Evolutionary conservation across 30 jellyfish, hydroid and myxozoan species (phyloP).

Genomic region (Phacellophora camtschatica): DNA sequence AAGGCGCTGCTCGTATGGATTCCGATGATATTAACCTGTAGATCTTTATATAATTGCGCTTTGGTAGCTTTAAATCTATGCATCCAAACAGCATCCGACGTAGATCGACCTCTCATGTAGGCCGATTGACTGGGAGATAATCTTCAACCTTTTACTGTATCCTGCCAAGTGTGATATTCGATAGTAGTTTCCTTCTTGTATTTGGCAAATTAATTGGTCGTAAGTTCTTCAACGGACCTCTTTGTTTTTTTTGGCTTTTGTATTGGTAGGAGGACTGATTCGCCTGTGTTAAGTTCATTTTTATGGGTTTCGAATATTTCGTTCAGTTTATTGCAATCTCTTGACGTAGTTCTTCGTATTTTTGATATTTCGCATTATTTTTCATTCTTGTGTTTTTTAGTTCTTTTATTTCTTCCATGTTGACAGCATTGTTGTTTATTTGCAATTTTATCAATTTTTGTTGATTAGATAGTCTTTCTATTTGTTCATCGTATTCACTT

Average conservation of each 20-base stretch:
- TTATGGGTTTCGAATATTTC: constrained; percentile 37
- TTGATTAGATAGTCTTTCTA: constrained; percentile 3
- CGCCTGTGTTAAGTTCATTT: constrained; percentile 33
- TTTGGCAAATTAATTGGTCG: constrained; percentile 20
- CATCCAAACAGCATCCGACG: constrained; percentile 26
- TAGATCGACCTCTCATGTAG: constrained; percentile 28
- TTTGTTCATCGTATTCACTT: constrained; percentile 11
- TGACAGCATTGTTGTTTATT: constrained; percentile 2
- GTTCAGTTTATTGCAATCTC: constrained; percentile 9
- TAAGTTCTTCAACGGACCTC: constrained; percentile 17
- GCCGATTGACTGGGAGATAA: constrained; percentile 36
- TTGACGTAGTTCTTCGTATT: not conserved
- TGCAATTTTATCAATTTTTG: constrained; percentile 1
- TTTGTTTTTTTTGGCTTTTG: constrained; percentile 15
- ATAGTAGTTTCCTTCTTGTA: constrained; percentile 24
- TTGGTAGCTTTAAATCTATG: constrained; percentile 26
- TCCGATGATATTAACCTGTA: not conserved
- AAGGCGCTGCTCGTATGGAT: not conserved
- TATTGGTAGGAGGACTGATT: not conserved
- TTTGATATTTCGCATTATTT: not conserved
- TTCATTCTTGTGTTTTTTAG: not conserved
- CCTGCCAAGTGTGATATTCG: constrained; percentile 15
- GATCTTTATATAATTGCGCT: constrained; percentile 10
- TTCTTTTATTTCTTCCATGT: not conserved
- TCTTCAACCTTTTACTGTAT: constrained; percentile 15